Evolutionary conservation across 2,888 invertebrate species (phyloP), one percentile per base, ranked within the genome.

Genomic region (Imbricaverruca yamaguchii): DNA sequence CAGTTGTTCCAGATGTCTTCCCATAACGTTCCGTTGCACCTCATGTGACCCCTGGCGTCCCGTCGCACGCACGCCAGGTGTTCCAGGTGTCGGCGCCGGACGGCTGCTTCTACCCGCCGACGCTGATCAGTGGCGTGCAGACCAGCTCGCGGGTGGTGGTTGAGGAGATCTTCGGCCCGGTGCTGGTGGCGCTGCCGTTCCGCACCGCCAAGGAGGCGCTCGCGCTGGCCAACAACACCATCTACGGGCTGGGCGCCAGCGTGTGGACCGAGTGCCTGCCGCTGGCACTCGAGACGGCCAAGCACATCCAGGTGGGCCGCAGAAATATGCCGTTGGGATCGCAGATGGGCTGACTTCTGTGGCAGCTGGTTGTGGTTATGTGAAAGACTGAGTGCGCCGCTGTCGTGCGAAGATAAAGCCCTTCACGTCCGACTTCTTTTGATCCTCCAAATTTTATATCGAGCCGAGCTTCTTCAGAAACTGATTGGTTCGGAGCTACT

Each of bases 211-310:
- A 89, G 84, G 91, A 91, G 86, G 90, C 89, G n/a, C 86, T 90
- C 2, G 85, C 87, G 63, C 86, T 91, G 79, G 89, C 89, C 55
- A 91, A 91, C 86, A 90, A 89, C 85, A 87, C 87, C 21, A 87
- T 87, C 69, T 89, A 88, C 85, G 89, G 89, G 10, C 86, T 89
- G 13, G 89, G 87, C 18, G 88, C 88, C 7, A 89, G 90, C 82
- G 87, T 91, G 56, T 91, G 90, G 90, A 88, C 90, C 4, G 90
- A 91, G 87, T 89, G 89, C 84, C 85, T 89, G 69, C 87, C 89
- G 63, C 85, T 90, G 53, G 89, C 89, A 3, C 86, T 90, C 84
- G 91, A 91, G 86, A 88, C 90, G 12, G 87, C 89, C 1, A 85
- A 87, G 78, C 87, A 87, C 84, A 84, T 91, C 25, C 87, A 89